Base-by-base conservation (phyloP, 1,140 invertebrate genomes). In the Coptotermes formosanus region DNA sequence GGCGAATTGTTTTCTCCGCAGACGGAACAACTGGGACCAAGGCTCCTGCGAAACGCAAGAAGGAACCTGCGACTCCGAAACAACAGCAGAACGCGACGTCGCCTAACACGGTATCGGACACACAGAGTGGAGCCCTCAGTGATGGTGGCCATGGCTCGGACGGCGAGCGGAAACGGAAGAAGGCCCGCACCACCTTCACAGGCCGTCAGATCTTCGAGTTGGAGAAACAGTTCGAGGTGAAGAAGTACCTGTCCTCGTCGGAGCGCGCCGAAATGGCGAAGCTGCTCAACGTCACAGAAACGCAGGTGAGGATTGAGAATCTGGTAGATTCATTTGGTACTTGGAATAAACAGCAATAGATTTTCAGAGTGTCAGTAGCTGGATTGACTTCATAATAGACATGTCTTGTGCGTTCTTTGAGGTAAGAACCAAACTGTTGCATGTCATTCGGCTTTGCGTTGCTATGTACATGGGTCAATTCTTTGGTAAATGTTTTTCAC, bases 171-270 rank as follows among this genome's bases (percentile, higher is more conserved):
- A 97, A 97, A 89, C 96, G 98, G 92, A 98, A 98, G 92, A 99
- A 99, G 90, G 97, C 97, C 0, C 92, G 98, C 87, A 99, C 98
- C 25, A 98, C 97, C 0, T 99, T 99, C 92, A 98, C 97, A 0
- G 98, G 97, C 3, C 91, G 97, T 84, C 98, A 99, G 92, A 98
- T 99, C 90, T 99, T 98, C 92, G 98, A 98, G 91, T 92, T 99
- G 89, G 98, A 99, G 92, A 97, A 97, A 90, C 95, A 98, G 91
- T 99, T 99, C 90, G 98, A 99, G 91, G 93, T 97, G 85, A 99
- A 98, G 92, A 99, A 99, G 91, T 99, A 99, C 92, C 93, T 99
- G 84, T 98, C 97, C 87, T 98, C 97, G n/a, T 97, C 96, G 83
- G 98, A 99, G 91, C 92, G 98, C 87, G 95, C 97, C 25, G 97